Base-by-base conservation (phyloP, 2,113 vertebrate species). In the Sinocyclocheilus maitianheensis region DNA sequence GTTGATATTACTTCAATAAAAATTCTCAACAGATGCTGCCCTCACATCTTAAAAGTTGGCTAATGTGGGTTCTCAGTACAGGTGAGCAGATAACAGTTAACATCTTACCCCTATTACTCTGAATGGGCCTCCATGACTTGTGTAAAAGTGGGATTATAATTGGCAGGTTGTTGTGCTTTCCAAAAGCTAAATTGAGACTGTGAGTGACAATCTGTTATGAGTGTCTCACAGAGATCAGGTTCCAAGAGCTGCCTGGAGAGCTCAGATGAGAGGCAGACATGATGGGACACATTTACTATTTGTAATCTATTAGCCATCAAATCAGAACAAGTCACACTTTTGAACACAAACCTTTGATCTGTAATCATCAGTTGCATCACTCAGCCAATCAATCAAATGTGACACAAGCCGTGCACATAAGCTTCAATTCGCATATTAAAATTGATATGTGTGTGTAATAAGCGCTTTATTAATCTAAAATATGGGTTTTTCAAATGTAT, bases 171-270 rank as follows among this genome's bases (percentile, higher is more conserved):
- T 46, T 87, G 77, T 26, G 89, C 89, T 91, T 91, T 89, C 88
- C 86, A 86, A 89, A 79, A 77, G 81, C 87, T 89, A 84, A 77
- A 86, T 84, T 77, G 77, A 87, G 83, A 92, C 88, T 91, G 86
- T 92, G 92, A 93, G 92, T 90, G 93, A 93, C 90, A 90, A 89
- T 91, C 91, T 88, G 88, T 87, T 85, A 90, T 79, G 65, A 91
- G 89, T 90, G 90, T 95, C 93, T 94, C 94, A 95, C 94, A 94
- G 92, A 90, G 93, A 94, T 95, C 92, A 85, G 83, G 90, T 95
- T 95, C 90, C 92, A 79, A 43, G 60, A 81, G 55, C 83, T 69
- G 78, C 86, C n/a, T 77, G 1, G 5, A 87, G 71, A 55, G 75
- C 85, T 86, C 63, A 58, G 40, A 86, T 78, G 82, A 51, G 65